Evolutionary conservation across 2,113 vertebrate species (phyloP).

Genomic region (Percopsis transmontana): DNA sequence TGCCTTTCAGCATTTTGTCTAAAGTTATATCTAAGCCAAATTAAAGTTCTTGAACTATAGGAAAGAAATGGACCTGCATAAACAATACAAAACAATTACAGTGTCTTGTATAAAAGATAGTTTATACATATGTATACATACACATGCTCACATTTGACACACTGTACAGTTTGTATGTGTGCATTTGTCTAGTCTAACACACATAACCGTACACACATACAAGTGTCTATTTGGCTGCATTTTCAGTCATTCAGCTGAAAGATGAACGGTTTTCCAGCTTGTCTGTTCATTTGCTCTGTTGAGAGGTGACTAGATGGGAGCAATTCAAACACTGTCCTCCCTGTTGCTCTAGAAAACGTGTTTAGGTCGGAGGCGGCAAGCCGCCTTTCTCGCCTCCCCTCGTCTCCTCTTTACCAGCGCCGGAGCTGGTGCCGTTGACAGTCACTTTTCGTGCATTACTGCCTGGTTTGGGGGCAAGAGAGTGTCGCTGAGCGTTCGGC

Average conservation of each 20-base stretch:
- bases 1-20: conserved; percentile 35
- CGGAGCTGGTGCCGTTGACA: conserved; percentile 77
- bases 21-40: conserved; percentile 39
- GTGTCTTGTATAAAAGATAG: conserved; percentile 80
- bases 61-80: conserved; percentile 68
- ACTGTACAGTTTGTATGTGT: conserved; percentile 75
- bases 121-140: conserved; percentile 74
- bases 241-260: conserved; percentile 54
- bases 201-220: conserved; percentile 53
- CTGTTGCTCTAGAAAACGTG: background rate
- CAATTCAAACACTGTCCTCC: conserved; percentile 65
- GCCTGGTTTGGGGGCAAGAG: conserved; percentile 73
- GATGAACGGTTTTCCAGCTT: conserved; percentile 20
- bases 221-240: conserved; percentile 71
- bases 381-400: conserved; percentile 64
- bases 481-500: conserved; percentile 81
- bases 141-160: conserved; percentile 75
- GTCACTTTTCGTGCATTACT: conserved; percentile 83
- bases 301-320: conserved; percentile 40
- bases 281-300: conserved; percentile 9
- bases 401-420: conserved; percentile 58
- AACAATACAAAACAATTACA: conserved; percentile 77
- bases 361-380: conserved; percentile 79
- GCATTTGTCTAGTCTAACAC: conserved; percentile 73
- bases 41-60: conserved; percentile 31